phyloP scores from a whole-genome alignment of 2,797 vertebrate genomes.

The Rallus crepitans region DNA sequence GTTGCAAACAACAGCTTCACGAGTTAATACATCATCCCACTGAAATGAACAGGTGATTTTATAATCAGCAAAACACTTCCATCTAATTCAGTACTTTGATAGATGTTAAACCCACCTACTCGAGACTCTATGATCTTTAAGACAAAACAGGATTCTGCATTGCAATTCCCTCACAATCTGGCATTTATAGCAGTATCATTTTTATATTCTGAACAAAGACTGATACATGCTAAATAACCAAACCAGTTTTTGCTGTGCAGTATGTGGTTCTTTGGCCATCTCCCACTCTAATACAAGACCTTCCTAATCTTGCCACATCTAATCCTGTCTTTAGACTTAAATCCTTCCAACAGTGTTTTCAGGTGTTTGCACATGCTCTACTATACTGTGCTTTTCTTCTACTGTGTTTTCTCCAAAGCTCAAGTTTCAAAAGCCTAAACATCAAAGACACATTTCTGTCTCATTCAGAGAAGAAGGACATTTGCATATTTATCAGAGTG shows the following conservation, averaged over 20 bases:
- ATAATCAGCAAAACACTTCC: neutral
- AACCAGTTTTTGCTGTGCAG: neutral
- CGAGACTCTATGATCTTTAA: neutral
- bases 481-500: slow-evolving; percentile 34
- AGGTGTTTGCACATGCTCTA: neutral
- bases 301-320: neutral
- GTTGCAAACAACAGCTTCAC: neutral
- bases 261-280: neutral
- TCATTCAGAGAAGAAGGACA: slow-evolving; percentile 35
- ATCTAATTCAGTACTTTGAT: neutral
- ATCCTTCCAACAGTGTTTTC: neutral
- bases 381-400: neutral
- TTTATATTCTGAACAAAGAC: neutral
- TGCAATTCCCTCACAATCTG: neutral
- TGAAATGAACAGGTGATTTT: neutral
- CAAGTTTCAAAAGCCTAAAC: slow-evolving; percentile 9
- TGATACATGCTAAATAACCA: neutral
- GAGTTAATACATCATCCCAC: neutral
- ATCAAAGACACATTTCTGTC: neutral
- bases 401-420: neutral
- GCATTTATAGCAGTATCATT: neutral
- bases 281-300: neutral
- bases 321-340: neutral
- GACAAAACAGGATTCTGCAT: neutral
- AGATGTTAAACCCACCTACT: neutral